A percentile compares a stretch with the other conserved stretches of the same genome.
These are phyloP conservation scores for Copidosoma floridanum DNA, from an alignment of 1,140 invertebrate species.

Conservation along the genomic window DNA sequence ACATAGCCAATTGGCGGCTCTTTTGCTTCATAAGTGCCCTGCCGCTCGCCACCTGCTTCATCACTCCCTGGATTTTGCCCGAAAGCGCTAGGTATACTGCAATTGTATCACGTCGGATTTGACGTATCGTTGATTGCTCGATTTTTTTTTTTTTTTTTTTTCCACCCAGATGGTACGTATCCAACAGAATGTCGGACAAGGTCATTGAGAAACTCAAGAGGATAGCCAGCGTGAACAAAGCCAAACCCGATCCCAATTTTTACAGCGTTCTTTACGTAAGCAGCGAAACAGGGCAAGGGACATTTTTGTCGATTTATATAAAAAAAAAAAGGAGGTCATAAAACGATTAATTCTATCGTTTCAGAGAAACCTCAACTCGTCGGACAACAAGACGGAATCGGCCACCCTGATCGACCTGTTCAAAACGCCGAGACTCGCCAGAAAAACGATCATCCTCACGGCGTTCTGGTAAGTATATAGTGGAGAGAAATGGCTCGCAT, in stretches of 20 bases:
- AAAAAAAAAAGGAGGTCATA: no score
- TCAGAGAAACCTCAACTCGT: slow-evolving; percentile 41
- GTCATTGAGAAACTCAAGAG: slow-evolving; percentile 46
- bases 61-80: slow-evolving; percentile 53
- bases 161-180: slow-evolving; percentile 49
- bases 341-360: slow-evolving; percentile 23
- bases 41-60: slow-evolving; percentile 41
- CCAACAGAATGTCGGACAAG: slow-evolving; percentile 45
- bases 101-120: no score
- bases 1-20: slow-evolving; percentile 47
- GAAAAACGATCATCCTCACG: slow-evolving; percentile 60
- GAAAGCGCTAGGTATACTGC: slow-evolving; percentile 54
- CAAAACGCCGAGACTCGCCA: slow-evolving; percentile 58
- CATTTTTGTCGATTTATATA: no score
- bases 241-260: slow-evolving; percentile 39
- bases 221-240: slow-evolving; percentile 46
- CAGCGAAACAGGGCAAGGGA: no score
- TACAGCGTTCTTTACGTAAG: slow-evolving; percentile 45
- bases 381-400: slow-evolving; percentile 41
- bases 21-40: slow-evolving; percentile 44
- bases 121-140: no score
- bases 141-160: neutral
- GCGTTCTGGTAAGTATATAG: slow-evolving; percentile 56
- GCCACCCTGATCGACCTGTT: slow-evolving; percentile 60
- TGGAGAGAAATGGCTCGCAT: no score